Base-by-base conservation (phyloP, 2,888 invertebrate species). In the Drosophila falleni region DNA sequence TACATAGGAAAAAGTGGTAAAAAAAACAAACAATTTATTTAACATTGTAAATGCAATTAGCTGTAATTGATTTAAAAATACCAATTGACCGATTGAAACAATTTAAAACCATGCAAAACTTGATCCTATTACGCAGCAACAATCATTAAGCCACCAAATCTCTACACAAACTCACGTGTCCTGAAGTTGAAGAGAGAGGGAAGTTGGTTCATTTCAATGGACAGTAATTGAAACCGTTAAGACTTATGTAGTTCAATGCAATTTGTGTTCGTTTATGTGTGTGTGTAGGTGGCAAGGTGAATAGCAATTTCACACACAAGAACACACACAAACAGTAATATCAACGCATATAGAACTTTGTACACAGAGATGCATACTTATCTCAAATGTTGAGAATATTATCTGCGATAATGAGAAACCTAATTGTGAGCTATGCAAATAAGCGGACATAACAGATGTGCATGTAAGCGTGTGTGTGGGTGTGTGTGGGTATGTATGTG, bases 401-500 rank as follows among this genome's bases (percentile, higher is more conserved):
- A 85, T 85, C 84, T 85, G 72, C 71, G 80, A 80, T 85, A 85
- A 87, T 85, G 82, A 73, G 81, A 70, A 82, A 85, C 82, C 74
- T 85, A 85, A 87, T 87, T 87, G 82, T 85, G 73, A 85, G 80
- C 82, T 74, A 81, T 84, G 84, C 84, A 84, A 87, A 84, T 84
- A 78, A 56, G 70, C 42, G 61, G 42, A 51, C 69, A 65, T 67
- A 63, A 50, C 75, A 72, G 72, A 44, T 50, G 39, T 15, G 15
- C 49, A 55, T 53, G 13, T 26, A 23, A 39, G 35, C 19, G 29
- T 61, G 26, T 29, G 49, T 26, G 37, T 49, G 49, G 2, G 23
- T 2, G 23, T 23, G 23, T 23, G 39, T 23, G 23, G 46, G 41
- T 66, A 60, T 63, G 58, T 50, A n/a, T n/a, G n/a, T n/a, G 39